These are phyloP conservation scores for Andrena fulva DNA, from an alignment of 2,888 invertebrate genomes.

Conservation along the genomic window DNA sequence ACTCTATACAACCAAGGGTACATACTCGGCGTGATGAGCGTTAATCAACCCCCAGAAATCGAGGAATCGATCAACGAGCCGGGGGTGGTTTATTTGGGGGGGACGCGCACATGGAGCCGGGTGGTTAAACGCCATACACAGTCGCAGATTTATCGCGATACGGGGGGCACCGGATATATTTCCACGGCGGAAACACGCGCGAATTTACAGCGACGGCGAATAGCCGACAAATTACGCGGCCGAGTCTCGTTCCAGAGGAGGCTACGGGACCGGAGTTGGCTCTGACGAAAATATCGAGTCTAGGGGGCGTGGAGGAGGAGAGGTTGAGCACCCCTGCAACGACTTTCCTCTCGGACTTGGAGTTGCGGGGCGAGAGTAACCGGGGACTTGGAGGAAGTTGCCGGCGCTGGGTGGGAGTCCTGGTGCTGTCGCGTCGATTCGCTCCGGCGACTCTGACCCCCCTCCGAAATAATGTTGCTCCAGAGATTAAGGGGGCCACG, in stretches of 20 bases:
- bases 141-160: conserved; percentile 22
- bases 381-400: conserved; percentile 13
- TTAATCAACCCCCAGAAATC: too few species aligned
- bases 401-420: not conserved
- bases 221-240: conserved; percentile 9
- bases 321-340: too few species aligned
- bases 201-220: conserved; percentile 2
- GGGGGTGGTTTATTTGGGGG: not conserved
- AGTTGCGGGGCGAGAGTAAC: not conserved
- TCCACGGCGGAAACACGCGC: conserved; percentile 12
- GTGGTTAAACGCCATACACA: not conserved
- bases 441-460: conserved; percentile 36
- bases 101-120: not conserved
- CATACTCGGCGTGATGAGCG: too few species aligned
- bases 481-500: conserved; percentile 39
- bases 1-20: too few species aligned
- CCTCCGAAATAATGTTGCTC: conserved; percentile 31
- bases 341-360: too few species aligned
- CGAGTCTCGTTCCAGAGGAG: conserved; percentile 3
- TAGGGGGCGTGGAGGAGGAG: too few species aligned
- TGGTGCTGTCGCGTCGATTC: conserved; percentile 27
- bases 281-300: not conserved
- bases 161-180: conserved; percentile 11
- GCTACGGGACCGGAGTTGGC: not conserved
- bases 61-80: not conserved